A percentile compares a stretch with the other conserved stretches of the same genome.
These are phyloP conservation scores for Eurytoma adleriae DNA, from an alignment of 2,888 invertebrate species.

Conservation along the genomic window DNA sequence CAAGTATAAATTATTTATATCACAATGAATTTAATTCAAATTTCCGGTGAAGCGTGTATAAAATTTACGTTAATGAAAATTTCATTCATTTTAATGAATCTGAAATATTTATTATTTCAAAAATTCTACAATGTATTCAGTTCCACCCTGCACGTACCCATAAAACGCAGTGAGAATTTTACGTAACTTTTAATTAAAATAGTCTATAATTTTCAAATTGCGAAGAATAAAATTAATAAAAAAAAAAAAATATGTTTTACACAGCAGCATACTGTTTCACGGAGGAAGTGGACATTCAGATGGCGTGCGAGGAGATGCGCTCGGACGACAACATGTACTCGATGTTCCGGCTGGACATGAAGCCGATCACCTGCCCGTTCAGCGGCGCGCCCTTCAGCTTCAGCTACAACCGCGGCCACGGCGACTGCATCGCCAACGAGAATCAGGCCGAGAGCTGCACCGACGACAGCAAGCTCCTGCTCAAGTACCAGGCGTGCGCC, in stretches of 20 bases:
- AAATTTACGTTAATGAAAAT: no score
- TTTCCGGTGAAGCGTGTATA: not conserved
- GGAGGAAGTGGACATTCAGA: constrained; percentile 24
- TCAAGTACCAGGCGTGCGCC: constrained; percentile 91
- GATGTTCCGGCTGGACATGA: constrained; percentile 83
- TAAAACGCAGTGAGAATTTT: no score
- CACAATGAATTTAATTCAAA: not conserved
- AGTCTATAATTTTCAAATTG: no score
- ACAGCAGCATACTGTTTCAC: constrained; percentile 33
- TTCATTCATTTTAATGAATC: no score
- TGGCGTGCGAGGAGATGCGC: constrained; percentile 66
- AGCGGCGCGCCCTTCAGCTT: constrained; percentile 88
- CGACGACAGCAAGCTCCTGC: constrained; percentile 86
- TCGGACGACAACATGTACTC: constrained; percentile 86
- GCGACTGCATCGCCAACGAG: constrained; percentile 85
- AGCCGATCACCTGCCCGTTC: constrained; percentile 88
- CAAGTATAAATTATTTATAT: not conserved
- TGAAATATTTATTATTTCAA: no score
- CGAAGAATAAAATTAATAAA: no score
- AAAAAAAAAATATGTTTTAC: not conserved
- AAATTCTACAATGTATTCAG: no score
- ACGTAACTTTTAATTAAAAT: no score
- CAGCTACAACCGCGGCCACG: constrained; percentile 85
- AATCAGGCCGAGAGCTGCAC: constrained; percentile 91
- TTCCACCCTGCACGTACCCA: no score